Percentiles rank a stretch among this genome's conserved stretches.
phyloP scores from a whole-genome alignment of 2,113 vertebrate genomes.

The Alligator mississippiensis region DNA sequence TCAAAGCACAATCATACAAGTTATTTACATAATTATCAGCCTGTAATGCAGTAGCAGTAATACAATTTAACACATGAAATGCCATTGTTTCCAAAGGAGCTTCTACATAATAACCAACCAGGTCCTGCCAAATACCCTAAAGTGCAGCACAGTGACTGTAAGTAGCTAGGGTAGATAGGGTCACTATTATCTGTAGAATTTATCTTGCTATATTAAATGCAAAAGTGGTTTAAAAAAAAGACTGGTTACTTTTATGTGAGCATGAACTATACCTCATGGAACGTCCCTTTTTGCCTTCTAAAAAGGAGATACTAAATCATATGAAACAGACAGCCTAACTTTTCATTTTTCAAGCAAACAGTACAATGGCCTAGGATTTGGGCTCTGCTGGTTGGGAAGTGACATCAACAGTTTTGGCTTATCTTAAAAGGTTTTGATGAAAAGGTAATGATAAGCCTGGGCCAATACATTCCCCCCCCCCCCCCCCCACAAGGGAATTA shows the following conservation, averaged over 20 bases:
- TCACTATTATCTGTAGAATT: neutral
- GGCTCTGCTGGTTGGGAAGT: neutral
- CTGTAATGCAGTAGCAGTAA: neutral
- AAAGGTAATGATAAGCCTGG: neutral
- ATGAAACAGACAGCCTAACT: neutral
- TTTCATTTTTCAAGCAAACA: neutral
- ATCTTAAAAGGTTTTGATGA: neutral
- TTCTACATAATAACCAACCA: neutral
- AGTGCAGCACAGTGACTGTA: neutral
- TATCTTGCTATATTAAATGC: neutral
- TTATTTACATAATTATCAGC: conserved; percentile 31
- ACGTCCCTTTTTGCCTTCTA: neutral
- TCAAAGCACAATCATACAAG: neutral
- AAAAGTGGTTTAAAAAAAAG: neutral
- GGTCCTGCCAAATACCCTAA: neutral
- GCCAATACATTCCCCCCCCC: neutral
- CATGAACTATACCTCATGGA: neutral
- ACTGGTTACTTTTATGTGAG: neutral
- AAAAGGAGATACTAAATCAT: neutral
- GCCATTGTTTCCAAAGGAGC: neutral
- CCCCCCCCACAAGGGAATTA: neutral
- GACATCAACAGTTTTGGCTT: neutral
- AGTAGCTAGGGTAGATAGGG: neutral
- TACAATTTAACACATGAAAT: neutral
- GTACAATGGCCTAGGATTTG: neutral